Evolutionary conservation across 2,888 invertebrate genomes (phyloP).

Genomic region (Stomorhina lunata): DNA sequence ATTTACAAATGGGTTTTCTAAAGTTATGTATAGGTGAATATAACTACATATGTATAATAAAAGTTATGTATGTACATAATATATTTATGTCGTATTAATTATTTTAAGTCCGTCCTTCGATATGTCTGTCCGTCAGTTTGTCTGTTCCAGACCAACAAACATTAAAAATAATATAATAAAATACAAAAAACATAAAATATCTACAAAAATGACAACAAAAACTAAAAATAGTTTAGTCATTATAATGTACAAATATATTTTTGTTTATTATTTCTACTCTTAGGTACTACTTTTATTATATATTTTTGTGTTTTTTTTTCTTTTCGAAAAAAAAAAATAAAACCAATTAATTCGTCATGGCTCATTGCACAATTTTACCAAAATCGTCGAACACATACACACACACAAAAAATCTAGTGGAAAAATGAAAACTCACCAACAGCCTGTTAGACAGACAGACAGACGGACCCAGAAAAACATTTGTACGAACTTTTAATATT

Average conservation of each 20-base stretch:
- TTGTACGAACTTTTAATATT: not conserved
- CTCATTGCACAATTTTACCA: conserved; percentile 63
- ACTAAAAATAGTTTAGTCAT: conserved; percentile 36
- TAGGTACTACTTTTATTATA: no score
- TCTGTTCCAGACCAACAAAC: conserved; percentile 56
- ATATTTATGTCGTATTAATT: conserved; percentile 10
- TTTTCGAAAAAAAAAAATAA: no score
- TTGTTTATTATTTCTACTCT: conserved; percentile 21
- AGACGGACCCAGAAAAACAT: not conserved
- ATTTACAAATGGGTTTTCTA: no score
- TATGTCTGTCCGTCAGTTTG: not conserved
- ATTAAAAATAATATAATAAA: conserved; percentile 22
- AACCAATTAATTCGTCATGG: conserved; percentile 63
- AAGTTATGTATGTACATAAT: not conserved
- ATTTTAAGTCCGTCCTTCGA: not conserved
- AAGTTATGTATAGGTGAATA: no score
- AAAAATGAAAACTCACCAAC: not conserved
- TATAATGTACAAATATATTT: not conserved
- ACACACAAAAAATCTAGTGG: conserved; percentile 13
- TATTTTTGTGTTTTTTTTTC: conserved; percentile 1
- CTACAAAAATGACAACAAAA: conserved; percentile 2
- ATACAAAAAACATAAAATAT: not conserved
- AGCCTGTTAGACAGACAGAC: not conserved
- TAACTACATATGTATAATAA: not conserved
- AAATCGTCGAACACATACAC: conserved; percentile 17